Evolutionary conservation across 2,888 invertebrate species (phyloP), one percentile per base, ranked within the genome.

Genomic region (Nomada flava): DNA sequence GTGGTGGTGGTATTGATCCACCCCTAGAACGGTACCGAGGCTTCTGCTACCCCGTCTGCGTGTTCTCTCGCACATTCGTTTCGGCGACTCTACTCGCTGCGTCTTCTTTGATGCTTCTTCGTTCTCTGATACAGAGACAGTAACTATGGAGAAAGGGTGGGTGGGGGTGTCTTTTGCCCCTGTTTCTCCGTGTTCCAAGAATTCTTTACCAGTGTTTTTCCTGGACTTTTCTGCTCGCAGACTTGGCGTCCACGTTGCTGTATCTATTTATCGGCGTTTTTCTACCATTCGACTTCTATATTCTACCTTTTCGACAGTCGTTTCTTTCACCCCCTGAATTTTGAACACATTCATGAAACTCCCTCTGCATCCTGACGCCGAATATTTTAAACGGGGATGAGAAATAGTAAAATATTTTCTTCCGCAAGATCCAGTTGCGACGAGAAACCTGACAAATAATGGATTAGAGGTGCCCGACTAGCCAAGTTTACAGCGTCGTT

Each of bases 1-100:
- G 73, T 80, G 76, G 83, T 84, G 76, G 76, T 85, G 74, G 79
- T 87, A 87, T 87, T 87, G 87, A 87, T 87, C 87, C 86, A n/a
- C 55, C 67, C 75, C 57, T 72, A 59, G 77, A 69, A 65, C 82
- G 67, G 63, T 67, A 63, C 75, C 59, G 75, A 64, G 75, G 84
- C 72, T 86, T 77, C 74, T 72, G 71, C 67, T 50, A 63, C 67
- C 70, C 26, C 68, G 47, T 76, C 74, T 23, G 42, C 55, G 53
- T 67, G 53, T 57, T 29, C 67, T 50, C 59, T 47, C 67, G 59
- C 60, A 55, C 67, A 47, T 57, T 69, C 44, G 26, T 63, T 26
- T 20, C 76, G 7, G 18, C n/a, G 15, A 50, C 52, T 18, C 60
- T 18, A 29, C 36, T 9, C 47, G 55, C 69, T 47, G 47, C n/a